Evolutionary conservation across 2,888 invertebrate genomes (phyloP).

Genomic region (Drosophila meridiana): DNA sequence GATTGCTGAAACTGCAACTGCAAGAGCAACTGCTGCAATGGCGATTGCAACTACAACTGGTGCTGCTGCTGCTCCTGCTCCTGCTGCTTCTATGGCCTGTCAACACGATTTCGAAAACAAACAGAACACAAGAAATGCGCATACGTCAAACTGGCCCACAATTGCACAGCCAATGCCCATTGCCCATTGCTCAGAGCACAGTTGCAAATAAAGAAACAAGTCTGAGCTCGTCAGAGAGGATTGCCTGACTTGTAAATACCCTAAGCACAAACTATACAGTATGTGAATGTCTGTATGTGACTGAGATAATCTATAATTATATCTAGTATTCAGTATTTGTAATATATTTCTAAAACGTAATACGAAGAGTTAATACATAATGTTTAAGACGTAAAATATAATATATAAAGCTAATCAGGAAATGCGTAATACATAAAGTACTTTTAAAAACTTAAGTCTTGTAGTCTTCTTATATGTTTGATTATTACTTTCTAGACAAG

Average conservation of each 20-base stretch:
- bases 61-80: constrained; percentile 5
- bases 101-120: constrained; percentile 82
- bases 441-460: too few species aligned
- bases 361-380: not conserved
- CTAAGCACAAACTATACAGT: not conserved
- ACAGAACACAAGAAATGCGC: constrained; percentile 53
- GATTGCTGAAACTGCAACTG: constrained; percentile 69
- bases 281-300: not conserved
- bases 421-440: too few species aligned
- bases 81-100: constrained; percentile 74
- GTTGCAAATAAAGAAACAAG: constrained; percentile 32
- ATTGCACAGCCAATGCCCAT: constrained; percentile 63
- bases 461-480: too few species aligned
- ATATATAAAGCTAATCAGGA: too few species aligned
- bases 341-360: not conserved
- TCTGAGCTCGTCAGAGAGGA: not conserved
- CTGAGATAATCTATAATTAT: too few species aligned
- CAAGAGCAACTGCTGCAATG: constrained; percentile 29
- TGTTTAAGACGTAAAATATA: too few species aligned
- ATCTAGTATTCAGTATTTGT: too few species aligned
- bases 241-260: not conserved
- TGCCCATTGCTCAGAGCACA: constrained; percentile 27
- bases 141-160: constrained; percentile 79
- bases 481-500: too few species aligned
- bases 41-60: constrained; percentile 7